Percentiles rank a stretch among this genome's conserved stretches.
phyloP scores from a whole-genome alignment of 2,797 vertebrate genomes.

The Antennarius maculatus region DNA sequence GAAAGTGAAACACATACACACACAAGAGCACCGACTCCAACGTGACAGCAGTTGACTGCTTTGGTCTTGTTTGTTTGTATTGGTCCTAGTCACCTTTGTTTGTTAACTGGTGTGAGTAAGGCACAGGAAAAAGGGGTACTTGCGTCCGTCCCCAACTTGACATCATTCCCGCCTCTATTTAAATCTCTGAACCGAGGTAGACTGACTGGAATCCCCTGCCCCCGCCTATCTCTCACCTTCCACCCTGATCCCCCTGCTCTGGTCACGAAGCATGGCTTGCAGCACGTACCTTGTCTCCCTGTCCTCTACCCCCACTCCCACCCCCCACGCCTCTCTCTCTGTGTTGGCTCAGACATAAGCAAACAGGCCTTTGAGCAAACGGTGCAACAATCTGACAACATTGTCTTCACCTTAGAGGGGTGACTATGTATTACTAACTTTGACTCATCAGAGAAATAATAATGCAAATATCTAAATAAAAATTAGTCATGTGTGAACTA shows the following conservation, averaged over 20 bases:
- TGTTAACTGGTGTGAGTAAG: constrained; percentile 26
- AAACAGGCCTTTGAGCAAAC: constrained; percentile 82
- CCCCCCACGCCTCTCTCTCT: no score
- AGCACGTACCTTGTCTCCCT: constrained; percentile 84
- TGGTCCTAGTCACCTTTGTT: constrained; percentile 51
- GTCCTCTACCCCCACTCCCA: constrained; percentile 36
- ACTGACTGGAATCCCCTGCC: constrained; percentile 75
- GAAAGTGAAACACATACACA: constrained; percentile 38
- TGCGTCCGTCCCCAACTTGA: constrained; percentile 44
- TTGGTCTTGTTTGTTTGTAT: constrained; percentile 35
- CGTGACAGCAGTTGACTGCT: constrained; percentile 36
- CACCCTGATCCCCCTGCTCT: constrained; percentile 64
- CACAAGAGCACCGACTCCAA: constrained; percentile 8
- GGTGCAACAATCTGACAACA: constrained; percentile 70
- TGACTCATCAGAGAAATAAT: constrained; percentile 24
- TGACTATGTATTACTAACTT: constrained; percentile 41
- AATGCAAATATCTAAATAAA: background rate
- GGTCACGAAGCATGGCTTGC: constrained; percentile 79
- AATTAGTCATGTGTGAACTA: background rate
- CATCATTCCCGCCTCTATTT: constrained; percentile 29
- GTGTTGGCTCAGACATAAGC: constrained; percentile 81
- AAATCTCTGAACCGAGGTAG: constrained; percentile 72
- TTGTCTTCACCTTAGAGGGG: constrained; percentile 36
- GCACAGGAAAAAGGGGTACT: constrained; percentile 35
- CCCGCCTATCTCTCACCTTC: constrained; percentile 64